A percentile compares a stretch with the other conserved stretches of the same genome.
Evolutionary conservation across 2,797 vertebrate genomes (phyloP).

Genomic region (Cirrhinus molitorella): DNA sequence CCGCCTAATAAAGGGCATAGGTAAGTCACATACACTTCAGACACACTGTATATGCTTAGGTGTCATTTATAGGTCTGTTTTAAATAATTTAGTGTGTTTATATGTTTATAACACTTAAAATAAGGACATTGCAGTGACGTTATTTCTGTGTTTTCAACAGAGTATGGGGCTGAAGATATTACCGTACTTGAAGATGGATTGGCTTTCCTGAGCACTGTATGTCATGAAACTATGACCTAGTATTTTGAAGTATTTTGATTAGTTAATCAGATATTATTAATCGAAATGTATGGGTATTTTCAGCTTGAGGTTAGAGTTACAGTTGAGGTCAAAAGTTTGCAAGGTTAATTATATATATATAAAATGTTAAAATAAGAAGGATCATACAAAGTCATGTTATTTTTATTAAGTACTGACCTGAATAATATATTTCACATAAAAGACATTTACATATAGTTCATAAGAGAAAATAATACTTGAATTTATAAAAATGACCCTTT

Average conservation of each 20-base stretch:
- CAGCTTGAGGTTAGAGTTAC: too few relatives aligned
- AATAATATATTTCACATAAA: too few relatives aligned
- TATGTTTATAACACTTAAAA: not conserved
- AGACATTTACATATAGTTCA: too few relatives aligned
- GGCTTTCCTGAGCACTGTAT: slow-evolving; percentile 91
- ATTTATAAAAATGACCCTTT: too few relatives aligned
- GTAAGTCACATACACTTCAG: slow-evolving; percentile 58
- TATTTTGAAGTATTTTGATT: not conserved
- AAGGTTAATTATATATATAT: too few relatives aligned
- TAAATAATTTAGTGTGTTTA: not conserved
- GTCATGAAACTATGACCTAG: slow-evolving; percentile 64
- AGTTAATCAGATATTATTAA: not conserved
- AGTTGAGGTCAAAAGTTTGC: too few relatives aligned
- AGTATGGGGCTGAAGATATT: slow-evolving; percentile 87
- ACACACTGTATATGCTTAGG: not conserved
- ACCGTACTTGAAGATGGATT: slow-evolving; percentile 85
- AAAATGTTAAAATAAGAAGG: too few relatives aligned
- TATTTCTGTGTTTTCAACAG: slow-evolving; percentile 61
- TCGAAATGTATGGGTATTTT: not conserved
- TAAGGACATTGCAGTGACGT: not conserved
- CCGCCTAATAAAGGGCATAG: slow-evolving; percentile 68
- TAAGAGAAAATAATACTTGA: too few relatives aligned
- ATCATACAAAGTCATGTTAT: too few relatives aligned
- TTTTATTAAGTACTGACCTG: too few relatives aligned
- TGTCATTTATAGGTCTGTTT: not conserved